Evolutionary conservation across 2,888 invertebrate species (phyloP).

Genomic region (Fragum fragum): DNA sequence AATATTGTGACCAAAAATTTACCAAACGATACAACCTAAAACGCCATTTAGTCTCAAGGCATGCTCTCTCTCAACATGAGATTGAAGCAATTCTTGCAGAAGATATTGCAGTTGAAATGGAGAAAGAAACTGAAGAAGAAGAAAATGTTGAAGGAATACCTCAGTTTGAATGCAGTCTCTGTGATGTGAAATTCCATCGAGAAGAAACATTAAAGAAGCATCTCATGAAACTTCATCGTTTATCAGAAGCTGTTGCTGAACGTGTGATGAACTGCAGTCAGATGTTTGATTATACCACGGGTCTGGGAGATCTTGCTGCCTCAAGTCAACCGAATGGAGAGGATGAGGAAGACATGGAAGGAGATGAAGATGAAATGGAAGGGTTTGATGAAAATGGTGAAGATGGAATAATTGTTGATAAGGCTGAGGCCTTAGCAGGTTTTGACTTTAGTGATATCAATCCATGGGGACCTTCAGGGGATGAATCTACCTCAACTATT

Average conservation of each 20-base stretch:
- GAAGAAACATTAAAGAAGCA: constrained; percentile 34
- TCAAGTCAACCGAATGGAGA: not conserved
- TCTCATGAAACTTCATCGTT: constrained; percentile 55
- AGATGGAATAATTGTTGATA: constrained; percentile 26
- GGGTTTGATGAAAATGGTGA: constrained; percentile 31
- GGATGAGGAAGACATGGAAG: not conserved
- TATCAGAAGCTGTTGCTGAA: constrained; percentile 50
- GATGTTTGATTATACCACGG: constrained; percentile 57
- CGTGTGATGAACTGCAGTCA: constrained; percentile 45
- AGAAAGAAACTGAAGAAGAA: constrained; percentile 34
- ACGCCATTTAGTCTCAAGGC: constrained; percentile 48
- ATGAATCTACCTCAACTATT: not conserved
- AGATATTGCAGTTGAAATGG: constrained; percentile 28
- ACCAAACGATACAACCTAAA: constrained; percentile 44
- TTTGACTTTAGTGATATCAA: constrained; percentile 56
- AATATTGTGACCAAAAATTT: constrained; percentile 50
- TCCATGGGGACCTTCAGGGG: constrained; percentile 46
- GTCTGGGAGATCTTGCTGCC: constrained; percentile 12
- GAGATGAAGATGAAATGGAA: constrained; percentile 5
- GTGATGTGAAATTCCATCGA: constrained; percentile 38
- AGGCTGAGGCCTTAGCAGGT: constrained; percentile 41
- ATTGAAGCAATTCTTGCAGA: constrained; percentile 36
- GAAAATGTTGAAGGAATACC: constrained; percentile 7
- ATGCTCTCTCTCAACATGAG: constrained; percentile 28
- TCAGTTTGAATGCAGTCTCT: constrained; percentile 49